Conservation (phyloP, 2,113 vertebrate genomes). For the Otocyon megalotis region DNA sequence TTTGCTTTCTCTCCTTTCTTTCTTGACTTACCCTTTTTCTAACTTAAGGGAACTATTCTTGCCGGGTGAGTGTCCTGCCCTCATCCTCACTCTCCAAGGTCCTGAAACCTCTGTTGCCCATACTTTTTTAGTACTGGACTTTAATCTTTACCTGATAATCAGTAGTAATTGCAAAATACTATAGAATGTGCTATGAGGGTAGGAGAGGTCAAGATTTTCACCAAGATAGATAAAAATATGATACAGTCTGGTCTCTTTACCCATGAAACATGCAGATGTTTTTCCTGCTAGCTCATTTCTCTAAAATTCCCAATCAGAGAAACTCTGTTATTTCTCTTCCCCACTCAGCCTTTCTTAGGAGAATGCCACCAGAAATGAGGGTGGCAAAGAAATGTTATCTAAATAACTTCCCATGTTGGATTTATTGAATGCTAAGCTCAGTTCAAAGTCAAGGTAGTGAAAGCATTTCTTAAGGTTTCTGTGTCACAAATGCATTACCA, state of each 20-base stretch:
- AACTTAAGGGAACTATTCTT: background rate
- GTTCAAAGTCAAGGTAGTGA: background rate
- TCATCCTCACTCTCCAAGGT: background rate
- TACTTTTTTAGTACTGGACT: background rate
- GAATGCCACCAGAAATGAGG: background rate
- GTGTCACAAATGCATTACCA: background rate
- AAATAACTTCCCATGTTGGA: background rate
- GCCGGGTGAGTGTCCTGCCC: background rate
- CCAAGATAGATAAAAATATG: background rate
- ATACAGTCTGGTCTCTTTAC: background rate
- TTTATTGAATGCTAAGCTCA: background rate
- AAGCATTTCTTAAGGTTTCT: background rate
- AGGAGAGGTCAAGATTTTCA: background rate
- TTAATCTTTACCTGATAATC: background rate
- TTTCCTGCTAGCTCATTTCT: background rate
- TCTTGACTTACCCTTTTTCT: background rate
- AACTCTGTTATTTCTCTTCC: background rate
- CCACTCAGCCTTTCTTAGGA: background rate
- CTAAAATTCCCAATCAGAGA: background rate
- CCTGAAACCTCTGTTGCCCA: background rate
- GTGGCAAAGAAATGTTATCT: background rate
- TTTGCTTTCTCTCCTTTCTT: background rate
- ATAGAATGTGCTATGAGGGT: background rate
- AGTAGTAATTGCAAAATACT: background rate
- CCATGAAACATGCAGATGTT: background rate